Evolutionary conservation across 2,888 invertebrate species (phyloP).

Genomic region (Hydriomena furcata): DNA sequence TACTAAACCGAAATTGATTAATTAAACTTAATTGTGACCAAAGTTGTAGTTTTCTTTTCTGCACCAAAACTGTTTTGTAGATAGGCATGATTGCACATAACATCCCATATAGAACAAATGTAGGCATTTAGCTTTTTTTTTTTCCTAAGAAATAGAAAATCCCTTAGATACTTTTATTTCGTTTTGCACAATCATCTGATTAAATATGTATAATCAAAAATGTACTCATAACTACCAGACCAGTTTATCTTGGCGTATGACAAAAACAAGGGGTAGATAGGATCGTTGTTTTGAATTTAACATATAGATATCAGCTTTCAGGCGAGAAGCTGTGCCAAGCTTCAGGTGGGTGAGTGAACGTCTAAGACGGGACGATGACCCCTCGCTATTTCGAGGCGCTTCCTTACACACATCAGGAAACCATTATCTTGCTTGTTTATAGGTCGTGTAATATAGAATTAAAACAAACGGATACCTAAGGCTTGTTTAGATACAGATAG

Average conservation of each 20-base stretch:
- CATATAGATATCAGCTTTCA: conserved; percentile 61
- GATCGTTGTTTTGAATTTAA: conserved; percentile 9
- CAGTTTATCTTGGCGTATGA: not conserved
- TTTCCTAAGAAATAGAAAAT: no score
- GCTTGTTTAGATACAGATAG: no score
- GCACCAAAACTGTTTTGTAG: conserved; percentile 23
- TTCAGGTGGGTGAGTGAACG: conserved; percentile 79
- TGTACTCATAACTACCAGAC: no score
- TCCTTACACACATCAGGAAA: conserved; percentile 42
- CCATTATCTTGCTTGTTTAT: conserved; percentile 5
- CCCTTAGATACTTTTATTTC: no score
- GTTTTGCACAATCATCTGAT: no score
- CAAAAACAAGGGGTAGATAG: not conserved
- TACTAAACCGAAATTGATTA: conserved; percentile 34
- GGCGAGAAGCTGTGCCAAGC: conserved; percentile 62
- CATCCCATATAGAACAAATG: no score
- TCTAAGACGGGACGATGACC: conserved; percentile 61
- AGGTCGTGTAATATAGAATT: no score
- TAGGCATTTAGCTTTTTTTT: no score
- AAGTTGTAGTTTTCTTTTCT: conserved; percentile 40
- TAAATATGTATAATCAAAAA: no score
- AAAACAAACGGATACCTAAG: no score
- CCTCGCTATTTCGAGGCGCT: conserved; percentile 67
- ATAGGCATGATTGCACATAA: no score
- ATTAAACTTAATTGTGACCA: conserved; percentile 49